phyloP scores from a whole-genome alignment of 1,140 invertebrate genomes.

The Hyles euphorbiae region DNA sequence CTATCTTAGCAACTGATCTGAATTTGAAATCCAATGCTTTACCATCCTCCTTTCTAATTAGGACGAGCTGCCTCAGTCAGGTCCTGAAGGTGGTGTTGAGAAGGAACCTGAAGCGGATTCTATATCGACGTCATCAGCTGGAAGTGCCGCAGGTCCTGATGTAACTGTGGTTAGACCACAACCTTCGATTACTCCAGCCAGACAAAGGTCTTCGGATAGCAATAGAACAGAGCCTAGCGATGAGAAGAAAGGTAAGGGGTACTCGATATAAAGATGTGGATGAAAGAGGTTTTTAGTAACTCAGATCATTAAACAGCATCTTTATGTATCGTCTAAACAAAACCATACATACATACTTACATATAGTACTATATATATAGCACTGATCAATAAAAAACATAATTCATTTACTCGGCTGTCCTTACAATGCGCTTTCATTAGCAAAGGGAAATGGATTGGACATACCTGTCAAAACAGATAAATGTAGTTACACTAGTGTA shows the following conservation, averaged over 20 bases:
- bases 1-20: too few species aligned
- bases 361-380: too few species aligned
- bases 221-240: slow-evolving; percentile 66
- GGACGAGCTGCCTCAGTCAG: slow-evolving; percentile 62
- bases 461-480: not conserved
- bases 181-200: slow-evolving; percentile 40
- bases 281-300: too few species aligned
- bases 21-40: too few species aligned
- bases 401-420: too few species aligned
- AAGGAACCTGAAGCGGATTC: slow-evolving; percentile 58
- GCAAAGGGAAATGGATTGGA: too few species aligned
- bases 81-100: slow-evolving; percentile 40
- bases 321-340: too few species aligned
- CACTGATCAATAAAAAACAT: too few species aligned
- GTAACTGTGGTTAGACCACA: slow-evolving; percentile 51
- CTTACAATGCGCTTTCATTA: too few species aligned
- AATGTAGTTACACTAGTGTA: not conserved
- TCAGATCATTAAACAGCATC: too few species aligned
- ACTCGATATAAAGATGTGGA: too few species aligned
- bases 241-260: slow-evolving; percentile 56
- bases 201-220: slow-evolving; percentile 64
- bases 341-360: too few species aligned
- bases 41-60: slow-evolving; percentile 4
- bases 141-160: slow-evolving; percentile 56
- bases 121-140: slow-evolving; percentile 56